Base-by-base conservation (phyloP, 1,140 invertebrate genomes). In the Trichomalopsis sarcophagae region DNA sequence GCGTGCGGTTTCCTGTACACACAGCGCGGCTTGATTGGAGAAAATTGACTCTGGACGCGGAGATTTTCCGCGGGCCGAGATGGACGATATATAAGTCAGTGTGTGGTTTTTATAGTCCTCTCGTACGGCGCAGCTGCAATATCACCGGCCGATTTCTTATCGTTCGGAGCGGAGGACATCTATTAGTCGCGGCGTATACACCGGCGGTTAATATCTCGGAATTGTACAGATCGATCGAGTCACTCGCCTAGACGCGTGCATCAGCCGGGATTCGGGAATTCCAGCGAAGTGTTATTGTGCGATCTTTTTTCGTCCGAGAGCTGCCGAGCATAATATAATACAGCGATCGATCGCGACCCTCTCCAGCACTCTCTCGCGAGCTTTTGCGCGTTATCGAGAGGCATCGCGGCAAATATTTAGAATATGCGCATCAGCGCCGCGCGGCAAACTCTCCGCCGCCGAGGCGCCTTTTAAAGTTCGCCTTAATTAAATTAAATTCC, bases 401-500 rank as follows among this genome's bases (percentile, higher is more conserved):
- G 33, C 33, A 44, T 47, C 36, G 27, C 33, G 75, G 36, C n/a
- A 74, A 74, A 47, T 50, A 82, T 74, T 82, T 55, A 30, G 33
- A 73, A 55, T 82, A 47, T 74, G 6, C 69, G 36, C 33, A 36
- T 36, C 33, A 36, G 33, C 33, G 1, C 1, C 40, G 71, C 62
- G 66, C 66, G 71, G 9, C 68, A 4, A 69, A 4, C 68, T 30
- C 7, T 71, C 68, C 68, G n/a, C 23, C 10, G 11, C 68, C 27
- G 68, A 69, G 27, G 6, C 4, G 44, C 2, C 13, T 4, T 73
- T 71, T 27, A 44, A 47, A 82, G 33, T 17, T 50, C 69, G 14
- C 10, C 5, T 68, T 40, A 80, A 80, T 68, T 80, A 66, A 68
- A 80, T 80, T 69, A 21, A 66, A 80, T 80, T 80, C 33, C 55